Evolutionary conservation across 2,888 invertebrate species (phyloP).

Genomic region (Eumerus sabulonum): DNA sequence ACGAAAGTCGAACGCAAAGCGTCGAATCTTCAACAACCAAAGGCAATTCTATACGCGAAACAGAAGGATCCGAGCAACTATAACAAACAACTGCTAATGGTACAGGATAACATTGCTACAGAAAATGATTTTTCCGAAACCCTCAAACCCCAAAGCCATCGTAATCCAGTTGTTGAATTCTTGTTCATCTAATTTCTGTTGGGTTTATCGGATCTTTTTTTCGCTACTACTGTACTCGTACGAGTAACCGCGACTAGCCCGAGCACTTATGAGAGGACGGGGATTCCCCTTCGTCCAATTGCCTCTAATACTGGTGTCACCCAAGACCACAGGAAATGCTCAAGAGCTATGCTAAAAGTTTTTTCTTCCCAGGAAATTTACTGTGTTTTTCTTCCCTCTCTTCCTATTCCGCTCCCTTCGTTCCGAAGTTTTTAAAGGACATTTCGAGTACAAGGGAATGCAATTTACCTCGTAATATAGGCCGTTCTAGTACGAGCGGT

Average conservation of each 20-base stretch:
- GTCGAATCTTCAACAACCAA: conserved; percentile 44
- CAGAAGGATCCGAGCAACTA: conserved; percentile 42
- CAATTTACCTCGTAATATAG: conserved; percentile 59
- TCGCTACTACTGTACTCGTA: too few species aligned
- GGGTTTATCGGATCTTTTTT: conserved; percentile 52
- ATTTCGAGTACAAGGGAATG: conserved; percentile 51
- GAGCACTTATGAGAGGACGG: conserved; percentile 33
- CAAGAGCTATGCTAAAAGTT: conserved; percentile 54
- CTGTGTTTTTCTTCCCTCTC: conserved; percentile 2
- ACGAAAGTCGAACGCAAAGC: conserved; percentile 25
- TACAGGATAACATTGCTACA: conserved; percentile 32
- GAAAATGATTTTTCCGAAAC: conserved; percentile 15
- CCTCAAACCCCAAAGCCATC: conserved; percentile 1
- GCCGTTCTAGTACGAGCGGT: too few species aligned
- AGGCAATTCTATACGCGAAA: conserved; percentile 40
- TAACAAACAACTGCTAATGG: not conserved
- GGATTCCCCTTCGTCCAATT: not conserved
- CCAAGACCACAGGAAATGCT: conserved; percentile 57
- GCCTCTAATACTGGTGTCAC: conserved; percentile 46
- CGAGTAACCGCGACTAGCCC: conserved; percentile 43
- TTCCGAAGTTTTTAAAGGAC: conserved; percentile 9
- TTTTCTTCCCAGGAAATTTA: conserved; percentile 6
- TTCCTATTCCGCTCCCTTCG: too few species aligned
- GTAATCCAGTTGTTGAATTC: conserved; percentile 44
- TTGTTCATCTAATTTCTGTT: conserved; percentile 42